A percentile compares a stretch with the other conserved stretches of the same genome.
Conservation (phyloP, 2,888 invertebrate genomes). For the Stomorhina lunata region DNA sequence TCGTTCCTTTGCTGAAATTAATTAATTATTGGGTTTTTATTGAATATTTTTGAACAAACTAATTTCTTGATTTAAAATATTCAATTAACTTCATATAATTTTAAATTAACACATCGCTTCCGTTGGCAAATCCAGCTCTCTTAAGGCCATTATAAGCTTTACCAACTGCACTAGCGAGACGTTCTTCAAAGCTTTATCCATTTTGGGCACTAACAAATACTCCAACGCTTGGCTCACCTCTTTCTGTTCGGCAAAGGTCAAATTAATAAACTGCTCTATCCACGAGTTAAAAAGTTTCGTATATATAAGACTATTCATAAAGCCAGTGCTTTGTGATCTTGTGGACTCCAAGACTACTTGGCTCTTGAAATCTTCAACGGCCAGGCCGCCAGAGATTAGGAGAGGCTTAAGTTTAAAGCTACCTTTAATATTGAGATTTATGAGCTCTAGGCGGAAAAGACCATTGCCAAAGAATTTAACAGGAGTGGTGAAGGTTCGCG, state of each 20-base stretch:
- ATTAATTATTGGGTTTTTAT: too few relatives aligned
- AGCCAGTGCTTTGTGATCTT: constrained; percentile 70
- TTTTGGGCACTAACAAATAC: constrained; percentile 67
- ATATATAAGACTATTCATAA: constrained; percentile 68
- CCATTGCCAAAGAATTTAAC: constrained; percentile 71
- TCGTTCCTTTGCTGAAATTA: too few relatives aligned
- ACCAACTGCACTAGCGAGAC: constrained; percentile 71
- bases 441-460: constrained; percentile 67
- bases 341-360: constrained; percentile 69
- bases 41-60: too few relatives aligned
- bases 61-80: too few relatives aligned
- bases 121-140: constrained; percentile 68
- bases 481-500: constrained; percentile 62
- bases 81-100: too few relatives aligned
- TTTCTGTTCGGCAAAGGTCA: constrained; percentile 71
- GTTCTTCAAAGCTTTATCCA: constrained; percentile 68
- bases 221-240: constrained; percentile 70
- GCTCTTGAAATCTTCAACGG: constrained; percentile 70
- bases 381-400: constrained; percentile 59
- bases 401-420: constrained; percentile 72
- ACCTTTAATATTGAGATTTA: constrained; percentile 71
- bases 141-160: constrained; percentile 70
- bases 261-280: constrained; percentile 70
- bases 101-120: constrained; percentile 69
- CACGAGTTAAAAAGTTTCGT: constrained; percentile 71